Conservation (phyloP, 2,888 invertebrate genomes). For the Drosophila gaucha region DNA sequence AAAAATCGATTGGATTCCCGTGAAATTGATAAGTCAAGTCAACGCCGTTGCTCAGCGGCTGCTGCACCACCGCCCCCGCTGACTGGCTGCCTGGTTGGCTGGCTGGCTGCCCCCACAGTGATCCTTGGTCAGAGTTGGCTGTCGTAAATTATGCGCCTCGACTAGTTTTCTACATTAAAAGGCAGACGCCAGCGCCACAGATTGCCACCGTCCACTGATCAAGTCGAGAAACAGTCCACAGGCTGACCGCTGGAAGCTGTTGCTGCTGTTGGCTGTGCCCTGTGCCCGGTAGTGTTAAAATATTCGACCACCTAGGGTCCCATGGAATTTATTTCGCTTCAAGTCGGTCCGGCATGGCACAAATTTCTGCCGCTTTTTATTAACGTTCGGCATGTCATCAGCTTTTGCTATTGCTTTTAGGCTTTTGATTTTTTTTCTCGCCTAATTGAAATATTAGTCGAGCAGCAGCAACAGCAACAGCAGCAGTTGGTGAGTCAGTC, state of each 20-base stretch:
- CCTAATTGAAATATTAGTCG: constrained; percentile 79
- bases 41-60: constrained; percentile 58
- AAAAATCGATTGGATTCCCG: constrained; percentile 83
- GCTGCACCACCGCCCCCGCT: constrained; percentile 8
- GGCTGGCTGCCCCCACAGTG: constrained; percentile 12
- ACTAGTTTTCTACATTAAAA: constrained; percentile 82
- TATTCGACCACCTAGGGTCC: constrained; percentile 81
- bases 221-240: too few relatives aligned
- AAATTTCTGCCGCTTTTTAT: constrained; percentile 81
- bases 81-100: background rate
- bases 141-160: constrained; percentile 82
- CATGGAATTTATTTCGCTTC: constrained; percentile 75
- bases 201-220: constrained; percentile 58
- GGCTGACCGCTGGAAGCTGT: background rate
- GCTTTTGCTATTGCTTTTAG: constrained; percentile 57
- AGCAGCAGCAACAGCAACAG: constrained; percentile 37
- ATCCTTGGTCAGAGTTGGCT: constrained; percentile 45
- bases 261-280: constrained; percentile 20
- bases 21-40: constrained; percentile 83
- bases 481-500: constrained; percentile 62
- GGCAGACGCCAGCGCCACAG: constrained; percentile 80
- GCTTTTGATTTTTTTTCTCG: constrained; percentile 25
- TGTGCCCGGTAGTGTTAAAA: constrained; percentile 81
- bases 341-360: constrained; percentile 40
- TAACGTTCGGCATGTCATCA: constrained; percentile 78